phyloP scores from a whole-genome alignment of 2,888 invertebrate species.

The Xestia xanthographa region DNA sequence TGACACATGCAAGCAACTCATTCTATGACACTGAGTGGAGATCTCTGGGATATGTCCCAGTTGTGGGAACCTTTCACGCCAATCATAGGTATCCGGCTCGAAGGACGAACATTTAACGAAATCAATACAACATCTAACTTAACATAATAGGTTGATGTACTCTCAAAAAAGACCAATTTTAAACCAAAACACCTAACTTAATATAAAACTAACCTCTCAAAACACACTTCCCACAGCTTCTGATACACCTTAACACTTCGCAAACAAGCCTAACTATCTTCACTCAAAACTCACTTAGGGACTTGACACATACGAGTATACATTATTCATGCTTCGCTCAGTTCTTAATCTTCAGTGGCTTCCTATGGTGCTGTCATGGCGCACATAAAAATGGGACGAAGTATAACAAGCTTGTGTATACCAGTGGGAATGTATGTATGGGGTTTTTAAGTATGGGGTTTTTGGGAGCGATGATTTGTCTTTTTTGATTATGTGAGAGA shows the following conservation, averaged over 20 bases:
- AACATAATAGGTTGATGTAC: not conserved
- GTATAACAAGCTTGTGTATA: conserved; percentile 70
- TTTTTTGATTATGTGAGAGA: conserved; percentile 26
- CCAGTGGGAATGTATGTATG: conserved; percentile 41
- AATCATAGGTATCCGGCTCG: not conserved
- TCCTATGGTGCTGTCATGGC: conserved; percentile 51
- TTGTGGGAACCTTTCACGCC: not conserved
- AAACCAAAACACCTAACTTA: not conserved
- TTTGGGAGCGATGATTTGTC: conserved; percentile 25
- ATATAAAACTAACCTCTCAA: conserved; percentile 40
- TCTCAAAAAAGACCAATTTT: not conserved
- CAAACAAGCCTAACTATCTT: conserved; percentile 62
- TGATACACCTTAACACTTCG: conserved; percentile 19
- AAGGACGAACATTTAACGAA: not conserved
- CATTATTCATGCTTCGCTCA: conserved; percentile 78
- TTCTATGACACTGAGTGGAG: not conserved
- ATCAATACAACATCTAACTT: not conserved
- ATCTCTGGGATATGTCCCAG: not conserved
- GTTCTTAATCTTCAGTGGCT: conserved; percentile 66
- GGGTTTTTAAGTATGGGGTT: not conserved
- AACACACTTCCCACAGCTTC: conserved; percentile 24
- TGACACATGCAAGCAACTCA: not conserved
- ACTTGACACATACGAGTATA: conserved; percentile 73
- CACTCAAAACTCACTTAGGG: conserved; percentile 68
- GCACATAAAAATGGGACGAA: conserved; percentile 70